Base-by-base conservation (phyloP, 2,113 vertebrate genomes). In the Cavia porcellus region DNA sequence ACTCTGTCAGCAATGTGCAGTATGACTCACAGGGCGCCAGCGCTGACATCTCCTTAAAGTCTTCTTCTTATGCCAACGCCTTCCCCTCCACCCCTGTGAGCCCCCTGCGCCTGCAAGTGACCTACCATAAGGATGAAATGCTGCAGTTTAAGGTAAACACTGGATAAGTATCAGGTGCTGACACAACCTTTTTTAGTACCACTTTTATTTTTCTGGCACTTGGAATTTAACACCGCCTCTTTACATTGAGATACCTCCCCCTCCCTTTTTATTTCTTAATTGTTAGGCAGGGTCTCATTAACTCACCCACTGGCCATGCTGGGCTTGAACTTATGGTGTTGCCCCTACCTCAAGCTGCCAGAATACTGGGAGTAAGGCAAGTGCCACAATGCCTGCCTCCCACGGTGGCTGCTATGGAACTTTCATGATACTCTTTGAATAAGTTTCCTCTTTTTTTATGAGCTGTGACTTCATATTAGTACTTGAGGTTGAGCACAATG, bases 131-230 rank as follows among this genome's bases (percentile, higher is more conserved):
- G 62, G 81, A 97, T 25, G 64, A 98, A 74, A 99, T 99, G 98
- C 98, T 99, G 35, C 99, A 99, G 90, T 99, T 99, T 93, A 99
- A 99, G 99, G 99, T 99, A 89, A 70, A 66, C 13, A 17, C 5
- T 0, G 38, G 38, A 38, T 38, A 38, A 38, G 38, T 38, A 38
- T 38, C 38, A 38, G 38, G 38, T 38, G 38, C 38, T 38, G 38
- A 38, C 38, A 38, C 38, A 38, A 38, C 38, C 38, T 38, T 38
- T 38, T 38, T 38, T 38, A 38, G 38, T 42, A 19, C 42, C 8
- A 4, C 22, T 42, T 4, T 0, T 17, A 66, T 94, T 80, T 47
- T 52, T 50, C 28, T 79, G 45, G 42, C 19, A 30, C 45, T 52
- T 42, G 42, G 74, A 47, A 47, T 13, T 3, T 12, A 75, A 75